Percentiles rank a stretch among this genome's conserved stretches.
Conservation (phyloP, 2,888 invertebrate genomes). For the Lapara coniferarum region DNA sequence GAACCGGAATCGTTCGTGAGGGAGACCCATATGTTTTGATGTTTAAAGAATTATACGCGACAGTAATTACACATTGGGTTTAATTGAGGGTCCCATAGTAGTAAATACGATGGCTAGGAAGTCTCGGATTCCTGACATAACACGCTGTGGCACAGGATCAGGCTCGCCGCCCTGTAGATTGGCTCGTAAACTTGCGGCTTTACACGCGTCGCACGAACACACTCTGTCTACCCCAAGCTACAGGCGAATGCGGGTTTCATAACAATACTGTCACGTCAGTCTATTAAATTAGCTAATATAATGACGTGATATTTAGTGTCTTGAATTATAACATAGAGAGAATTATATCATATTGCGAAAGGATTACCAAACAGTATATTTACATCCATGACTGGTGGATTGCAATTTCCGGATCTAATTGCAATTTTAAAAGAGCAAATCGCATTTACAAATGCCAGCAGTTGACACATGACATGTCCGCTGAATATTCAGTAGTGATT, state of each 20-base stretch:
- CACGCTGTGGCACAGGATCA: slow-evolving; percentile 41
- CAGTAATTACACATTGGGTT: slow-evolving; percentile 37
- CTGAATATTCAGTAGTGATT: no score
- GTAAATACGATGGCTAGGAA: slow-evolving; percentile 42
- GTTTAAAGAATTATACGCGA: slow-evolving; percentile 22
- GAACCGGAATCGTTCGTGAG: slow-evolving; percentile 43
- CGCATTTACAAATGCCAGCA: slow-evolving; percentile 13
- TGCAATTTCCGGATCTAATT: slow-evolving; percentile 17
- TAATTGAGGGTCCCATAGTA: slow-evolving; percentile 42
- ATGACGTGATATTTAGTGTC: no score
- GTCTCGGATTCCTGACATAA: slow-evolving; percentile 46
- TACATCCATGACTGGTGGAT: slow-evolving; percentile 1
- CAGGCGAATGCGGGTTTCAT: neutral
- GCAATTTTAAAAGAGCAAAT: slow-evolving; percentile 12
- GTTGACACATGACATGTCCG: slow-evolving; percentile 14
- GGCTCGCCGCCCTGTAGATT: slow-evolving; percentile 43
- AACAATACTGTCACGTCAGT: neutral
- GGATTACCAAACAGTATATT: neutral
- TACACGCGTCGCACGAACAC: slow-evolving; percentile 31
- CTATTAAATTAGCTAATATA: neutral
- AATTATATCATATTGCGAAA: neutral
- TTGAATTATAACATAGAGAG: neutral
- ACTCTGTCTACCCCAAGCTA: neutral
- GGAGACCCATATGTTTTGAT: slow-evolving; percentile 23
- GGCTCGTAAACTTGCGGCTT: slow-evolving; percentile 52